A percentile compares a stretch with the other conserved stretches of the same genome.
These are phyloP conservation scores for Callipepla californica DNA, from an alignment of 2,113 vertebrate species.

Conservation along the genomic window DNA sequence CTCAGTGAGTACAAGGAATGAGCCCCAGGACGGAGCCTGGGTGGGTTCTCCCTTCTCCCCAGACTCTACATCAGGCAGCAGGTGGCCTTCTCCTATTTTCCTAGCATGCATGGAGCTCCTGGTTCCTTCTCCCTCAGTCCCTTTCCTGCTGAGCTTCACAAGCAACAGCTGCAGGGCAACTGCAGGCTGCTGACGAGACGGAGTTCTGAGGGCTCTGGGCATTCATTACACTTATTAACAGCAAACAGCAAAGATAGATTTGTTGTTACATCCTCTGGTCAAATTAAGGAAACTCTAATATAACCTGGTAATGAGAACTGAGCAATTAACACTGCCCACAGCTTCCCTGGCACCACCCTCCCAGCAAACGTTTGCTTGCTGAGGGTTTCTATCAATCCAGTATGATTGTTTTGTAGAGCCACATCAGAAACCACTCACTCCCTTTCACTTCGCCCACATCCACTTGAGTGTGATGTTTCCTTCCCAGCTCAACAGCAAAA, in stretches of 20 bases:
- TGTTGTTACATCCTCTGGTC: background rate
- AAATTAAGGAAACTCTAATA: background rate
- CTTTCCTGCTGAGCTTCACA: background rate
- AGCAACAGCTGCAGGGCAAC: background rate
- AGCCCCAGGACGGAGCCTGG: accelerated
- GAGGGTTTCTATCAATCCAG: background rate
- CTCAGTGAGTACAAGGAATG: background rate
- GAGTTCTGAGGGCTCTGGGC: accelerated
- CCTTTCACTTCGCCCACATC: background rate
- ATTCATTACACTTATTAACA: background rate
- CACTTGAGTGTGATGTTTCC: accelerated
- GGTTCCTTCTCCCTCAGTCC: background rate
- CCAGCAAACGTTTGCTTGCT: background rate
- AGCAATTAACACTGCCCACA: background rate
- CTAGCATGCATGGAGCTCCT: too few relatives aligned
- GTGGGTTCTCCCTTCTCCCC: background rate
- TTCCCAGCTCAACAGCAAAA: background rate
- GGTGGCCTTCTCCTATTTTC: background rate
- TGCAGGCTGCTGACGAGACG: accelerated
- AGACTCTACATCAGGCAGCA: background rate
- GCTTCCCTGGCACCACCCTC: background rate
- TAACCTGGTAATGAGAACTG: background rate
- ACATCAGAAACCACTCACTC: background rate
- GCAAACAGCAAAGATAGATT: background rate
- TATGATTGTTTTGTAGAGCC: background rate